Base-by-base conservation (phyloP, 2,797 vertebrate species). In the Girardinus metallicus region DNA sequence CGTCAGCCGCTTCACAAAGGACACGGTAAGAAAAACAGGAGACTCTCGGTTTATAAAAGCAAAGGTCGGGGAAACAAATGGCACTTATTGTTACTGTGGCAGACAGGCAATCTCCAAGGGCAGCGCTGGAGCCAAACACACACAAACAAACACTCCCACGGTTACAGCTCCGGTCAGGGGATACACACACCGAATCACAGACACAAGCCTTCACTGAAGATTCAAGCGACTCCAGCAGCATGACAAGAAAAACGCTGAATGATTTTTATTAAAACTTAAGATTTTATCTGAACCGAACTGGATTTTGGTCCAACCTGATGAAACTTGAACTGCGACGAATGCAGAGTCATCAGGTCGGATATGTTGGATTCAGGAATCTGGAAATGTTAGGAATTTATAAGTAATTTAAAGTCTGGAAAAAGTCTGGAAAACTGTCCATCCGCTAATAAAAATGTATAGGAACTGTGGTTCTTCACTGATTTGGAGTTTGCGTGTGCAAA, bases 1-100 rank as follows among this genome's bases (percentile, higher is more conserved):
- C 73, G 72, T 79, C 84, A 3, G 62, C 23, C n/a, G 83, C 81
- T 18, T 62, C 86, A 86, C 74, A 87, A 83, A 91, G 88, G 81
- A 80, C 29, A 86, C 76, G 77, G 60, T 88, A 86, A 84, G 39
- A 62, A 77, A 91, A 89, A 87, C 73, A 41, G 80, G 74, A 88
- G 75, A 87, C 80, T 55, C 79, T 81, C 60, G 2, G 80, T 85
- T 91, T 89, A 92, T 80, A 89, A 89, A 93, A 88, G 84, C 83
- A 89, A 93, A 89, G 87, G 86, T 89, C 1, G 2, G 80, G 44
- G 86, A 60, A 57, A 90, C 82, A 88, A 89, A 92, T 89, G 91
- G 91, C 92, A 93, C 88, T 90, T 87, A 79, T 76, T 87, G 84
- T 80, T 84, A 80, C 71, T 88, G 80, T 70, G 86, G 81, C 85